A percentile compares a stretch with the other conserved stretches of the same genome.
These are phyloP conservation scores for Drosophila virilis DNA, from an alignment of 1,140 invertebrate genomes.

Conservation along the genomic window DNA sequence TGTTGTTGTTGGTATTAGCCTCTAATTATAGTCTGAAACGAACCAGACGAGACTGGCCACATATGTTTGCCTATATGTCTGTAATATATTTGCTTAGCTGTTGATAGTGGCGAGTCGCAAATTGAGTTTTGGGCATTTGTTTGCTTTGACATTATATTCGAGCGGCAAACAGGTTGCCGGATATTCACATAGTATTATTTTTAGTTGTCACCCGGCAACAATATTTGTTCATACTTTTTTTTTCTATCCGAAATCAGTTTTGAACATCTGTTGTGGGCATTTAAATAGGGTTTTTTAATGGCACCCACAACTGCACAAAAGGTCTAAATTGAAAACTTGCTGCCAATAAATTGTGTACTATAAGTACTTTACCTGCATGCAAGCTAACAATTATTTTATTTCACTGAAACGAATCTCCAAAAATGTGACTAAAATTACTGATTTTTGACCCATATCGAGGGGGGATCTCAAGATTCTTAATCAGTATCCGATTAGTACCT, in stretches of 20 bases:
- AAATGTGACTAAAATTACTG: too few species aligned
- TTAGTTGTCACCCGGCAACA: slow-evolving; percentile 15
- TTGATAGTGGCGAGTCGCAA: slow-evolving; percentile 19
- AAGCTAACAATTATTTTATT: too few species aligned
- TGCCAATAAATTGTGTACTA: too few species aligned
- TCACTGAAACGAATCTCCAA: too few species aligned
- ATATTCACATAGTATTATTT: slow-evolving; percentile 3
- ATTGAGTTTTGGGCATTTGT: slow-evolving; percentile 38
- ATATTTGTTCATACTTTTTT: slow-evolving; percentile 14
- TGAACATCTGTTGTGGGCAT: neutral
- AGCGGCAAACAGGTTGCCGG: slow-evolving; percentile 32
- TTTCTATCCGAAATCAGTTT: neutral
- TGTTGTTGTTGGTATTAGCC: slow-evolving; percentile 6
- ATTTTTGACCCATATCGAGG: too few species aligned
- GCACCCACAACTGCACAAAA: too few species aligned
- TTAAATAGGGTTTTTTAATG: neutral
- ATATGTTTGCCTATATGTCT: slow-evolving; percentile 15
- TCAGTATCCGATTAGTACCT: too few species aligned
- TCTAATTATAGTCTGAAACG: slow-evolving; percentile 42
- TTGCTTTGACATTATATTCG: slow-evolving; percentile 36
- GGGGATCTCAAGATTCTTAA: too few species aligned
- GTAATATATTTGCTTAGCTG: slow-evolving; percentile 39
- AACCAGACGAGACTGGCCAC: slow-evolving; percentile 24
- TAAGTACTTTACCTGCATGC: too few species aligned
- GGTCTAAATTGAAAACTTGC: too few species aligned